Percentiles rank a stretch among this genome's conserved stretches.
Conservation (phyloP, 2,113 vertebrate species). For the Leptosomus discolor region DNA sequence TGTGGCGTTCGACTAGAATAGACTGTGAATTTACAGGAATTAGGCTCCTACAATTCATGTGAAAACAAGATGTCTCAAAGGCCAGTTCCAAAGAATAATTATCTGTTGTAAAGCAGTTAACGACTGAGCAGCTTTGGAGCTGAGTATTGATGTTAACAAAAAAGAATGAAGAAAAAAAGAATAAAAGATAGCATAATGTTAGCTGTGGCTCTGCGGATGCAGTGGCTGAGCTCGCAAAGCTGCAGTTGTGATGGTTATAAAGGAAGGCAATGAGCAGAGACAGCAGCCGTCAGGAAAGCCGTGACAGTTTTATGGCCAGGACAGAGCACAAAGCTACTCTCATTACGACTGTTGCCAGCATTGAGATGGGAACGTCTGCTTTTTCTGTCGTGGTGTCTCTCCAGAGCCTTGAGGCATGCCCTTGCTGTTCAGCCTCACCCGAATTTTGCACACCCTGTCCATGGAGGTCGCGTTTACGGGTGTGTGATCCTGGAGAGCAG, state of each 20-base stretch:
- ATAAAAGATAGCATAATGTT: neutral
- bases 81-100: neutral
- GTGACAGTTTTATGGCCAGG: neutral
- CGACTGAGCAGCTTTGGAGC: neutral
- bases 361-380: neutral
- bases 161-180: neutral
- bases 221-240: neutral
- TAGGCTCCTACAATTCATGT: neutral
- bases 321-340: neutral
- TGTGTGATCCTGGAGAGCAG: neutral
- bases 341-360: accelerated
- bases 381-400: neutral
- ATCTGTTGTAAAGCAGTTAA: neutral
- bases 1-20: neutral
- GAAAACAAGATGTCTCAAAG: neutral
- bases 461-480: neutral
- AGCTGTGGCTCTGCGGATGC: neutral
- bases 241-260: neutral
- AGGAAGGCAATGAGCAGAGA: neutral
- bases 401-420: neutral
- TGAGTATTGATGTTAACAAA: neutral
- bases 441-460: neutral
- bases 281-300: neutral
- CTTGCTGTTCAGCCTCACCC: neutral
- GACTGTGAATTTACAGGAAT: neutral